phyloP scores from a whole-genome alignment of 2,888 invertebrate species.

The Mystacides longicornis region DNA sequence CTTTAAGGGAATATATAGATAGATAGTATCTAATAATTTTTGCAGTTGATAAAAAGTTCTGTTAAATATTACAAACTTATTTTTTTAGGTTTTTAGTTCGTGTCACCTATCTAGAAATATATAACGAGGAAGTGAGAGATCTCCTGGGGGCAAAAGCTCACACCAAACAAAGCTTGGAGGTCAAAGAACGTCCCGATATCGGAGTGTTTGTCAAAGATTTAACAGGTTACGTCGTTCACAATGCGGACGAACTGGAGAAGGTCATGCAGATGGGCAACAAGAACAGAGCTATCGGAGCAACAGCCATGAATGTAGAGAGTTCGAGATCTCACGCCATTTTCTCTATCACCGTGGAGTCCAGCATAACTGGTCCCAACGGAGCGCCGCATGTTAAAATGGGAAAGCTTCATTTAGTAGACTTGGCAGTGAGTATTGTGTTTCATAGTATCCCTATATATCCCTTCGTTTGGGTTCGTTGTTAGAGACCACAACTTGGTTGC shows the following conservation, averaged over 20 bases:
- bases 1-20: too few species aligned
- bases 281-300: conserved; percentile 71
- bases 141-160: conserved; percentile 80
- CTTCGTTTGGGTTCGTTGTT: too few species aligned
- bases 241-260: conserved; percentile 88
- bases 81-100: conserved; percentile 92
- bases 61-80: too few species aligned
- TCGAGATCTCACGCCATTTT: conserved; percentile 98
- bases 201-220: conserved; percentile 98
- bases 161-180: conserved; percentile 69
- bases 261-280: conserved; percentile 96
- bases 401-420: conserved; percentile 93
- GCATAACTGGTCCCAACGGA: conserved; percentile 73
- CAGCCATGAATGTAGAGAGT: conserved; percentile 96
- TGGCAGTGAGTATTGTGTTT: conserved; percentile 63
- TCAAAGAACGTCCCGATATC: conserved; percentile 92
- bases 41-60: too few species aligned
- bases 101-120: conserved; percentile 97
- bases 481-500: too few species aligned
- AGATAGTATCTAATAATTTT: too few species aligned
- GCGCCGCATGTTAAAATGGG: conserved; percentile 90
- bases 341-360: conserved; percentile 94
- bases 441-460: not conserved
- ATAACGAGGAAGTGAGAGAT: conserved; percentile 98
- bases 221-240: conserved; percentile 95